These are phyloP conservation scores for Nicator chloris DNA, from an alignment of 2,113 vertebrate genomes.

Conservation along the genomic window DNA sequence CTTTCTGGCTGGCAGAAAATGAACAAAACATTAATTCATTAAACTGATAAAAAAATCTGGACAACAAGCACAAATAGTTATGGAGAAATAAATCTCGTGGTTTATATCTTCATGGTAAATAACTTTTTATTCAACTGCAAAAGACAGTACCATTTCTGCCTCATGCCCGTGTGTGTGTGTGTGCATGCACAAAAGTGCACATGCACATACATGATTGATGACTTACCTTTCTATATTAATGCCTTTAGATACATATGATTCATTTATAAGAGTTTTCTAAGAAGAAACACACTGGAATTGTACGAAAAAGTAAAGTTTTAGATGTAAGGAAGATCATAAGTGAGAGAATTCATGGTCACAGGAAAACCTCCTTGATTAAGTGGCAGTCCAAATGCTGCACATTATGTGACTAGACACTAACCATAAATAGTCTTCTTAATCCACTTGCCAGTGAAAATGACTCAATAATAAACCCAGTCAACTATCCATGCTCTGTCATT, in stretches of 20 bases:
- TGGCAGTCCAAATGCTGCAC: neutral
- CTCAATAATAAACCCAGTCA: neutral
- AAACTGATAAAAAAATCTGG: neutral
- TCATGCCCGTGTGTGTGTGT: rapidly evolving
- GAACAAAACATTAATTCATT: neutral
- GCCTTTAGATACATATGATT: neutral
- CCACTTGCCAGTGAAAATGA: neutral
- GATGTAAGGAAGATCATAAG: neutral
- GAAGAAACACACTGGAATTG: neutral
- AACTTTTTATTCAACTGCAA: neutral
- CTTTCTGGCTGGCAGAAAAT: neutral
- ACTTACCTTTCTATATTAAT: neutral
- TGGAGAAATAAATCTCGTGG: neutral
- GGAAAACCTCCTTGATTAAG: neutral
- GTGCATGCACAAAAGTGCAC: neutral
- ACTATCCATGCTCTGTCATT: neutral
- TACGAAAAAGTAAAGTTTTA: neutral
- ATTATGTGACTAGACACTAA: neutral
- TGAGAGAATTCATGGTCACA: neutral
- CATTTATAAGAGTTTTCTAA: neutral
- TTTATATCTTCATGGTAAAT: neutral
- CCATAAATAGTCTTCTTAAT: neutral
- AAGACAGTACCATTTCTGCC: neutral
- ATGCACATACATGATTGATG: neutral
- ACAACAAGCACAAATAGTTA: neutral